Evolutionary conservation across 2,888 invertebrate species (phyloP).

Genomic region (Calliscelio sp.): DNA sequence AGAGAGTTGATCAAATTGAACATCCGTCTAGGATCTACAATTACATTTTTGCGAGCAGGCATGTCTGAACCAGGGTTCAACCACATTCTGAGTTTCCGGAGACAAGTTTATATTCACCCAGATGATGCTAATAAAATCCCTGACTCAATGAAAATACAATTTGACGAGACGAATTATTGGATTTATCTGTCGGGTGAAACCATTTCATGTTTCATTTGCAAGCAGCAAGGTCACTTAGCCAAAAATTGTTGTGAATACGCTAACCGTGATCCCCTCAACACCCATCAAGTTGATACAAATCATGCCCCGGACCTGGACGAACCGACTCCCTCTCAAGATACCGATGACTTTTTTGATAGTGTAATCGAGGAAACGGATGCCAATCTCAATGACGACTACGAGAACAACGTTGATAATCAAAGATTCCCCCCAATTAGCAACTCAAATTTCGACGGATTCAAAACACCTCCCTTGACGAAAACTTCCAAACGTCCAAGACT

Average conservation of each 20-base stretch:
- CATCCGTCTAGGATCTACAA: constrained; percentile 59
- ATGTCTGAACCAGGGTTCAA: constrained; percentile 55
- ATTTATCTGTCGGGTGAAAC: constrained; percentile 61
- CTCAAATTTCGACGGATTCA: too few relatives aligned
- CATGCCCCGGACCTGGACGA: too few relatives aligned
- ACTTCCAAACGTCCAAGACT: too few relatives aligned
- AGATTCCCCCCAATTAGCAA: too few relatives aligned
- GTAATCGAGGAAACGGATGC: too few relatives aligned
- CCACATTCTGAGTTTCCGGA: constrained; percentile 71
- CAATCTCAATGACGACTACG: too few relatives aligned
- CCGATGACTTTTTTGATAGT: too few relatives aligned
- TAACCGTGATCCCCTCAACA: too few relatives aligned
- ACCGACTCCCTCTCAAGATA: too few relatives aligned
- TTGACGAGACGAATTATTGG: constrained; percentile 63
- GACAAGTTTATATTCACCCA: constrained; percentile 69
- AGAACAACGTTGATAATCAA: too few relatives aligned
- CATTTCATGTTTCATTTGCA: constrained; percentile 53
- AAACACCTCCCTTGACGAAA: too few relatives aligned
- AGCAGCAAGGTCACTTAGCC: constrained; percentile 40
- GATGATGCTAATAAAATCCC: constrained; percentile 61
- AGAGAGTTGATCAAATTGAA: constrained; percentile 13
- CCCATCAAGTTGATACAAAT: too few relatives aligned
- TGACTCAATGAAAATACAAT: constrained; percentile 54
- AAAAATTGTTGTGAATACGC: constrained; percentile 16
- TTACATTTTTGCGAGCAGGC: constrained; percentile 66